Evolutionary conservation across 2,888 invertebrate genomes (phyloP), one percentile per base, ranked within the genome.

Genomic region (Rhagonycha lutea): DNA sequence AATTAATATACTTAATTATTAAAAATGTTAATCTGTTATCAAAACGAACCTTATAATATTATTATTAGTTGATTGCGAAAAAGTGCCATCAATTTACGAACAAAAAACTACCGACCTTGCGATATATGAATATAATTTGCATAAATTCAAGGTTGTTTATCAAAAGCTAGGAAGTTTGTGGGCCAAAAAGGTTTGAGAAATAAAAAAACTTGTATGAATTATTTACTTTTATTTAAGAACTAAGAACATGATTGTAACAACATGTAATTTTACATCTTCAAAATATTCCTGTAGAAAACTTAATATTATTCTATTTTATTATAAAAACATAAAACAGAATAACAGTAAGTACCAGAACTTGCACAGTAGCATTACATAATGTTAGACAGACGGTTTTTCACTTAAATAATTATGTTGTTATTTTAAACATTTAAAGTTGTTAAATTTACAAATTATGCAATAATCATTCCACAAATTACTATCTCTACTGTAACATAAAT

Each of bases 391-490:
- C 47, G 47, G 47, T 47, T 47, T 47, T 47, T 47, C 18, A 12
- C 47, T 47, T 47, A 47, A 47, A 47, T 47, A n/a, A 47, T 47
- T 47, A n/a, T 47, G 47, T 47, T 47, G 32, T 47, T 47, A 47
- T n/a, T 47, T 47, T 24, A 63, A 24, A 63, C 24, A 63, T 24
- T 61, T 68, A 67, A 68, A 47, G 67, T 72, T 61, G 68, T 72
- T 68, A 14, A 60, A 28, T 14, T 68, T 72, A 72, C 47, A 32
- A 72, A 72, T 68, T 68, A 72, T 68, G 61, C 63, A 26, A 67
- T 72, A 65, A 65, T 68, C 70, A 70, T 61, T 61, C 70, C 24
- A 65, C 63, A 62, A 47, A 71, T 65, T 65, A 63, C 72, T 72
- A 72, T 68, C 72, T 72, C 68, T n/a, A 62, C 62, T 28, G 63